Evolutionary conservation across 2,888 invertebrate species (phyloP).

Genomic region (Aleiodes alternator): DNA sequence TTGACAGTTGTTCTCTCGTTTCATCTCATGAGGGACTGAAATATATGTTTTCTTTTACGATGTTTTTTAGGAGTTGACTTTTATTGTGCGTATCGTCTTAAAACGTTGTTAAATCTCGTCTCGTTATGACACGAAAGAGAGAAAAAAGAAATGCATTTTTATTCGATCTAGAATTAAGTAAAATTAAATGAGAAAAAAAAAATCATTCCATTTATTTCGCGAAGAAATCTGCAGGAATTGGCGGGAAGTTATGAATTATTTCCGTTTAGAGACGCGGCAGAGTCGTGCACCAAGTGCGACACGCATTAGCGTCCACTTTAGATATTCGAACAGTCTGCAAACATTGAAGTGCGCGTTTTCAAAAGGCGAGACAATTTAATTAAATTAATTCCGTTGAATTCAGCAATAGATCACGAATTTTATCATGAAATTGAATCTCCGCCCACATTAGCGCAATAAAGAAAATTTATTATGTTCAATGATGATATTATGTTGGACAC

Average conservation of each 20-base stretch:
- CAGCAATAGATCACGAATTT: background rate
- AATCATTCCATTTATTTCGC: no score
- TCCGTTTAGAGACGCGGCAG: no score
- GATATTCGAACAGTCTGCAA: no score
- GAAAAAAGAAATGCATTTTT: conserved; percentile 39
- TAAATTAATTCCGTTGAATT: no score
- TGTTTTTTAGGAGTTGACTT: conserved; percentile 65
- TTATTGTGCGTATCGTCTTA: conserved; percentile 70
- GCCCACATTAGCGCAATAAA: background rate
- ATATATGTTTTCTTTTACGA: conserved; percentile 53
- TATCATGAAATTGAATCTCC: conserved; percentile 15
- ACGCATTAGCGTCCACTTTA: no score
- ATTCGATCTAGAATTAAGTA: conserved; percentile 10
- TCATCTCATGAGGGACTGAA: conserved; percentile 9
- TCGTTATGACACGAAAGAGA: conserved; percentile 51
- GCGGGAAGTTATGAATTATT: no score
- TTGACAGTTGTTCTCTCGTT: conserved; percentile 32
- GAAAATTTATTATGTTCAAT: conserved; percentile 25
- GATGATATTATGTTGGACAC: conserved; percentile 25
- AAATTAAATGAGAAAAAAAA: no score
- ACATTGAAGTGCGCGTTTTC: no score
- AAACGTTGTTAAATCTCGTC: conserved; percentile 63
- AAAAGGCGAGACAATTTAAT: no score
- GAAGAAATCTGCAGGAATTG: no score
- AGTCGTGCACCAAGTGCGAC: no score